A percentile compares a stretch with the other conserved stretches of the same genome.
phyloP scores from a whole-genome alignment of 2,797 vertebrate genomes.

The Phataginus tetradactyla region DNA sequence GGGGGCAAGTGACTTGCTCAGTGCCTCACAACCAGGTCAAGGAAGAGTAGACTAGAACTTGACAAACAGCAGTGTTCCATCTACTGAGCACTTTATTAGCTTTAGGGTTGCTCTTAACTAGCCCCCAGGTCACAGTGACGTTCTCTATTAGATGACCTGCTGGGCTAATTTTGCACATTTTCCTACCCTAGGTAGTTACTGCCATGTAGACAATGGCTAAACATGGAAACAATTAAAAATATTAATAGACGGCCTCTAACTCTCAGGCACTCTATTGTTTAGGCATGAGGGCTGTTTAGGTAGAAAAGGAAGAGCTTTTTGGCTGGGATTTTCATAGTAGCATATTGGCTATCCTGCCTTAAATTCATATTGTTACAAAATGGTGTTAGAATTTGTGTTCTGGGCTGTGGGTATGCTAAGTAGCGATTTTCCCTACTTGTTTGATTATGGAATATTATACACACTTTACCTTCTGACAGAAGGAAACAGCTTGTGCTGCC shows the following conservation, averaged over 20 bases:
- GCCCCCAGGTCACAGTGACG: neutral
- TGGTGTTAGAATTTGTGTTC: constrained; percentile 52
- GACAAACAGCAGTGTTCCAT: neutral
- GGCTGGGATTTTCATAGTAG: neutral
- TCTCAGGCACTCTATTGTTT: neutral
- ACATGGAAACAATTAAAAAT: neutral
- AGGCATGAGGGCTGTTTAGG: neutral
- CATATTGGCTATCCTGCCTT: constrained; percentile 58
- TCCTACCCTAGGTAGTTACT: neutral
- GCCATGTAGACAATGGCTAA: neutral
- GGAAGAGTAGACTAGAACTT: neutral
- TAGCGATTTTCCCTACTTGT: constrained; percentile 51
- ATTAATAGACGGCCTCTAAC: neutral
- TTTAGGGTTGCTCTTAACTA: neutral
- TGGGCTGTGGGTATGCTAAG: constrained; percentile 41
- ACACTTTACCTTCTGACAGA: constrained; percentile 44
- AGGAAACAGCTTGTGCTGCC: constrained; percentile 59
- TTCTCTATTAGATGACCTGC: neutral
- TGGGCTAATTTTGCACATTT: neutral
- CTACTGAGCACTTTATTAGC: neutral
- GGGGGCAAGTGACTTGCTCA: neutral
- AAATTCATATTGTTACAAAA: constrained; percentile 60
- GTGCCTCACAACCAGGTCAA: neutral
- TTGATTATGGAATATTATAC: constrained; percentile 59
- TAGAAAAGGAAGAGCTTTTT: constrained; percentile 51